These are phyloP conservation scores for Prochilodus magdalenae DNA, from an alignment of 2,113 vertebrate species.

Conservation along the genomic window DNA sequence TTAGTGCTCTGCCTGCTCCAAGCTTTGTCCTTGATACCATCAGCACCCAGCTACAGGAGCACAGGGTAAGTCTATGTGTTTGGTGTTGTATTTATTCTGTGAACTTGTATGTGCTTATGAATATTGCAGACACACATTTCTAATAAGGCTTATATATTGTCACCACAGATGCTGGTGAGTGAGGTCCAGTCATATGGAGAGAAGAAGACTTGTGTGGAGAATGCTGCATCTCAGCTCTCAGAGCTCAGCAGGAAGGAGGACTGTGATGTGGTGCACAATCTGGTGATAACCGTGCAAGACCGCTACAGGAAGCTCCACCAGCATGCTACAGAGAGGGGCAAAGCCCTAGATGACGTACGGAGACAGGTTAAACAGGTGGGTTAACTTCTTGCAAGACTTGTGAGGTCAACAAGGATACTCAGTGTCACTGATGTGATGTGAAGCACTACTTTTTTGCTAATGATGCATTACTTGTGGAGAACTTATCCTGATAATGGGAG, in stretches of 20 bases:
- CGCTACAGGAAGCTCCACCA: conserved; percentile 78
- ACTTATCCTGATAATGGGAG: too few relatives aligned
- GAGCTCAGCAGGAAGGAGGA: conserved; percentile 82
- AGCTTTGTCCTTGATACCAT: conserved; percentile 83
- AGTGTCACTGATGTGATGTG: too few relatives aligned
- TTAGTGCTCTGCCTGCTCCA: conserved; percentile 71
- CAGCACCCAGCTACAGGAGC: conserved; percentile 80
- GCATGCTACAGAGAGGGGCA: conserved; percentile 70
- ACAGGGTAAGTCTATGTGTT: conserved; percentile 73
- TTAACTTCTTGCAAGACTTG: not conserved
- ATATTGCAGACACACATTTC: not conserved
- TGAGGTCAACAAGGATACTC: not conserved
- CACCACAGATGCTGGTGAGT: conserved; percentile 73
- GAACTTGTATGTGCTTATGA: not conserved
- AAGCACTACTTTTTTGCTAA: too few relatives aligned
- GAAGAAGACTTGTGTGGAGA: conserved; percentile 75
- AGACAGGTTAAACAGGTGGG: conserved; percentile 82
- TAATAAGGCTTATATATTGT: not conserved
- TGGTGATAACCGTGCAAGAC: conserved; percentile 78
- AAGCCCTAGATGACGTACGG: conserved; percentile 77
- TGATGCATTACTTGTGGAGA: too few relatives aligned
- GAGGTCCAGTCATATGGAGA: conserved; percentile 74
- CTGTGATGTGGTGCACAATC: conserved; percentile 75
- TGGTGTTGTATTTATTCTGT: not conserved
- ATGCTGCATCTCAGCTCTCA: conserved; percentile 69